Percentiles rank a stretch among this genome's conserved stretches.
These are phyloP conservation scores for Labeo calbasu DNA, from an alignment of 2,797 vertebrate genomes.

Conservation along the genomic window DNA sequence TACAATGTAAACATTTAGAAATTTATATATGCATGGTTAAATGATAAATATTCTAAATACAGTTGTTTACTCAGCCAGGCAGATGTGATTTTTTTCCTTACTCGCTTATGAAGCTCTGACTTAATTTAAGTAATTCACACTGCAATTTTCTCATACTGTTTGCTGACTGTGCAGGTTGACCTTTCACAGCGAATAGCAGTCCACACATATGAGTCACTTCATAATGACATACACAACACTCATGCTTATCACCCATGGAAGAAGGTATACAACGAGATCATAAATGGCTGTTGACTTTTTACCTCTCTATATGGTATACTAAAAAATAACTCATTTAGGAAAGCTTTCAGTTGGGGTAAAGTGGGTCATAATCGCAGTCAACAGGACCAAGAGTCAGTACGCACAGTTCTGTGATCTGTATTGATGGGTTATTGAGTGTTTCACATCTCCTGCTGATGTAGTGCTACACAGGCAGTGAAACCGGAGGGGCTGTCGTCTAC, in stretches of 20 bases:
- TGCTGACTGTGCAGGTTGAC: constrained; percentile 9
- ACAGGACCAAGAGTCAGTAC: background rate
- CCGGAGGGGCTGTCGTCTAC: background rate
- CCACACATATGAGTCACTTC: constrained; percentile 29
- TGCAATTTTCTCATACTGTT: constrained; percentile 12
- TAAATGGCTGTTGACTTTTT: background rate
- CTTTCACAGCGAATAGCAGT: background rate
- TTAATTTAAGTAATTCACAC: constrained; percentile 15
- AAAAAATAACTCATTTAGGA: background rate
- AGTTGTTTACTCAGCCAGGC: background rate
- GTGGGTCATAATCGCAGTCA: background rate
- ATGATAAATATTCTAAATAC: background rate
- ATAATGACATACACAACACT: constrained; percentile 17
- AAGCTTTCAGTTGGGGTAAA: background rate
- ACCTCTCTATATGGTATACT: background rate
- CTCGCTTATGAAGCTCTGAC: background rate
- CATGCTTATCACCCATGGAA: background rate
- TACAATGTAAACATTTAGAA: background rate
- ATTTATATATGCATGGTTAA: background rate
- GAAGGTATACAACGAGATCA: constrained; percentile 9
- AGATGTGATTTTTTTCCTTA: background rate
- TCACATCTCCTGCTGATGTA: constrained; percentile 22
- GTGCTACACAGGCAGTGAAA: background rate
- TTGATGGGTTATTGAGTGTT: background rate
- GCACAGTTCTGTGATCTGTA: constrained; percentile 2